Conservation (phyloP, 2,888 invertebrate genomes). For the Cremastinae sp. region DNA sequence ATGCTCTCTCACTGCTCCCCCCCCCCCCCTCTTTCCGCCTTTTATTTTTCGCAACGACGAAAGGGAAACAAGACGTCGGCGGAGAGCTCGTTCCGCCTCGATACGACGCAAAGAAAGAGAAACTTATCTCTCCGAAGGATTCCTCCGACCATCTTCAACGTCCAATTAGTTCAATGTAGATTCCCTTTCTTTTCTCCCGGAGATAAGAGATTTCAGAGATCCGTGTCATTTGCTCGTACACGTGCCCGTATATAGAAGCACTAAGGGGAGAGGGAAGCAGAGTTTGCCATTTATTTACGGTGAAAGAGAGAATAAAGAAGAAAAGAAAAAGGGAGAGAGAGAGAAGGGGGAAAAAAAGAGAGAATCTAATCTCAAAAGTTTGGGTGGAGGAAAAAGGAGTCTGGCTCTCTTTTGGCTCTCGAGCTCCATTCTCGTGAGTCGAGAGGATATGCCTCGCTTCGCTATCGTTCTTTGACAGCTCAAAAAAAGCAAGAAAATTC, state of each 20-base stretch:
- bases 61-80: too few relatives aligned
- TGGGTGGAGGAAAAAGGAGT: slow-evolving; percentile 46
- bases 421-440: slow-evolving; percentile 35
- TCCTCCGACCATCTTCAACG: slow-evolving; percentile 28
- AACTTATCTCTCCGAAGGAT: slow-evolving; percentile 20
- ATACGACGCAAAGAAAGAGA: too few relatives aligned
- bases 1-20: too few relatives aligned
- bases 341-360: slow-evolving; percentile 22
- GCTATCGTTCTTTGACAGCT: slow-evolving; percentile 54
- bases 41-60: too few relatives aligned
- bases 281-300: slow-evolving; percentile 60
- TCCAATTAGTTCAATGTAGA: slow-evolving; percentile 43
- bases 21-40: too few relatives aligned
- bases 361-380: slow-evolving; percentile 63
- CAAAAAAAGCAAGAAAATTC: slow-evolving; percentile 41
- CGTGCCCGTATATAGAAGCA: slow-evolving; percentile 38
- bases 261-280: slow-evolving; percentile 19
- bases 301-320: slow-evolving; percentile 44
- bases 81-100: too few relatives aligned
- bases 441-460: slow-evolving; percentile 24
- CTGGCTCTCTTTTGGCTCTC: slow-evolving; percentile 22
- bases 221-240: slow-evolving; percentile 48
- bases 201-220: slow-evolving; percentile 38
- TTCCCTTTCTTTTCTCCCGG: slow-evolving; percentile 1
- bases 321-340: slow-evolving; percentile 47